A percentile compares a stretch with the other conserved stretches of the same genome.
Evolutionary conservation across 2,888 invertebrate species (phyloP).

Genomic region (Limenitis camilla): DNA sequence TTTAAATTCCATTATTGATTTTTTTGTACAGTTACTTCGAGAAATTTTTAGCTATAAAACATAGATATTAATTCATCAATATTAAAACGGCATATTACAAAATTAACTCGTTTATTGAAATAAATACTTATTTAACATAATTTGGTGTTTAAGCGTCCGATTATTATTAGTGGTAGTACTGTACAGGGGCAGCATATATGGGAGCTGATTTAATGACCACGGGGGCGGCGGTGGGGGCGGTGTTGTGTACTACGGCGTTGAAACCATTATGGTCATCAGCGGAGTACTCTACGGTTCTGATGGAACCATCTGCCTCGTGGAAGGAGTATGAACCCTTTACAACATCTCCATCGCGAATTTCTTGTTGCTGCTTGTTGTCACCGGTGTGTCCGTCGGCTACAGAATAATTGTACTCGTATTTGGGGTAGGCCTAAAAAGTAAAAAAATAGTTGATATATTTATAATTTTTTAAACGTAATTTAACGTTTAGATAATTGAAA

Average conservation of each 20-base stretch:
- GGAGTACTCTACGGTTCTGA: conserved; percentile 65
- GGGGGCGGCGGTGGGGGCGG: conserved; percentile 45
- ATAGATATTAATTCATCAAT: too few species aligned
- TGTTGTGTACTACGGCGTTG: conserved; percentile 55
- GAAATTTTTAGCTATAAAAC: too few species aligned
- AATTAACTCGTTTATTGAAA: too few species aligned
- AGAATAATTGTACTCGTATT: conserved; percentile 63
- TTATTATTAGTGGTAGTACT: conserved; percentile 21
- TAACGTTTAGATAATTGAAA: neutral
- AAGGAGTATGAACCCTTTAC: conserved; percentile 69
- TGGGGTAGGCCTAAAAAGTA: conserved; percentile 38
- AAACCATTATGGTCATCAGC: conserved; percentile 66
- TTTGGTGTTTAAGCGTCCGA: neutral
- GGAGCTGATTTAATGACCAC: conserved; percentile 45
- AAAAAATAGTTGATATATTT: neutral
- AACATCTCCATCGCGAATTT: conserved; percentile 61
- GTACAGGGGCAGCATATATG: conserved; percentile 38
- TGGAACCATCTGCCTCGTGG: conserved; percentile 66
- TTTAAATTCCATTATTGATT: too few species aligned
- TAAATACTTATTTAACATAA: conserved; percentile 6
- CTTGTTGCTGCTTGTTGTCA: conserved; percentile 67
- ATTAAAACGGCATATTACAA: too few species aligned
- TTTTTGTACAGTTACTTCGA: too few species aligned
- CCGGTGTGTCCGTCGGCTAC: conserved; percentile 69
- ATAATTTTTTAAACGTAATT: neutral